Conservation (phyloP, 2,888 invertebrate genomes). For the Eristalis tenax region DNA sequence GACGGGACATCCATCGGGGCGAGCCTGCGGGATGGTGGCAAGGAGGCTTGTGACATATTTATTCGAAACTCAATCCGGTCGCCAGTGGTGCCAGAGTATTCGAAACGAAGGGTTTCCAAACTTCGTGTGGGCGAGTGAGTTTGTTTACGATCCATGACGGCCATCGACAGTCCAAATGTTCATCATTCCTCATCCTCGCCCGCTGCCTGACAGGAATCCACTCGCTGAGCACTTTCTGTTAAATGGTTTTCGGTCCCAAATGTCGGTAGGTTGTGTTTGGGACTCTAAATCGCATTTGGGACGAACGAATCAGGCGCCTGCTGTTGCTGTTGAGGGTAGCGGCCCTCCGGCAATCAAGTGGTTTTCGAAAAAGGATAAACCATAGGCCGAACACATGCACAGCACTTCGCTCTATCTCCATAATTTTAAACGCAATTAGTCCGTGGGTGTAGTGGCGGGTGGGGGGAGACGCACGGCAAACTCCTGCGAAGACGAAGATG, state of each 20-base stretch:
- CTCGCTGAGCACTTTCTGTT: background rate
- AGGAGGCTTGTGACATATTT: background rate
- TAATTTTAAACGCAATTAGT: slow-evolving; percentile 40
- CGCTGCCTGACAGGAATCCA: background rate
- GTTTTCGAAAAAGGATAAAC: slow-evolving; percentile 14
- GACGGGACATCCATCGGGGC: background rate
- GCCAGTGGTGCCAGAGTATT: background rate
- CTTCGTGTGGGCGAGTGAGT: background rate
- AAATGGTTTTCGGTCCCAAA: background rate
- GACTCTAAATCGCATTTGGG: background rate
- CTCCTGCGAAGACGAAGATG: background rate
- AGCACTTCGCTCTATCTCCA: no score
- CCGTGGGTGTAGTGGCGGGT: background rate
- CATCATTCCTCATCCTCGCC: background rate
- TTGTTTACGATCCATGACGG: slow-evolving; percentile 9
- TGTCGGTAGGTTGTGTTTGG: background rate
- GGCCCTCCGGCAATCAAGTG: background rate
- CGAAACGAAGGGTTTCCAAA: background rate
- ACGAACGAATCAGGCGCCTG: background rate
- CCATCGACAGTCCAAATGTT: slow-evolving; percentile 20
- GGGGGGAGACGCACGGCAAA: slow-evolving; percentile 3
- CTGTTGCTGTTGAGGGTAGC: background rate
- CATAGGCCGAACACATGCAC: background rate
- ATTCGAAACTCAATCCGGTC: background rate
- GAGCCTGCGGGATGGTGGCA: background rate